phyloP scores from a whole-genome alignment of 2,888 invertebrate genomes.

The Orthosia gracilis region DNA sequence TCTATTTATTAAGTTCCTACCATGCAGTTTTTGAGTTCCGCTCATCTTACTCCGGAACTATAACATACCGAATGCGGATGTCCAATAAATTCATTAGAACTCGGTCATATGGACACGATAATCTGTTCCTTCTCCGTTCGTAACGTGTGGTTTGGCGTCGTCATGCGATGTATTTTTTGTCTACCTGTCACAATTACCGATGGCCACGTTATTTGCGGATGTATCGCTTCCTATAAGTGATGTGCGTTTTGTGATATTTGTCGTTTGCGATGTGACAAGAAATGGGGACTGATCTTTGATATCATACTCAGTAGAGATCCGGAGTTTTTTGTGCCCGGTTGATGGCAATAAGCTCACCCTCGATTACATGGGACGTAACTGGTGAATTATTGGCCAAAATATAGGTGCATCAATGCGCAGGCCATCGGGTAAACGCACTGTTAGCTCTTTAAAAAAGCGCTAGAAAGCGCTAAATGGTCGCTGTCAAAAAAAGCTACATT shows the following conservation, averaged over 20 bases:
- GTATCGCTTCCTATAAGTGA: slow-evolving; percentile 31
- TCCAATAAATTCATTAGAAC: slow-evolving; percentile 47
- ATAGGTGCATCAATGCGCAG: too few species aligned
- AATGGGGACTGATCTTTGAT: not conserved
- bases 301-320: too few species aligned
- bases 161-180: slow-evolving; percentile 54
- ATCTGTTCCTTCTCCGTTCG: slow-evolving; percentile 43
- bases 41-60: slow-evolving; percentile 18
- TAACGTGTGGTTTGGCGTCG: not conserved
- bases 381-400: too few species aligned
- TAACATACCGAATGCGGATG: slow-evolving; percentile 23
- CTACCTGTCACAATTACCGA: slow-evolving; percentile 45
- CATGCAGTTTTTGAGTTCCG: not conserved
- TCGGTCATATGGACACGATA: slow-evolving; percentile 31
- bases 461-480: too few species aligned
- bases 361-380: too few species aligned
- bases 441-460: too few species aligned
- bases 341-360: too few species aligned
- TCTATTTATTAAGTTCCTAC: not conserved
- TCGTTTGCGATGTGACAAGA: not conserved
- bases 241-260: slow-evolving; percentile 3
- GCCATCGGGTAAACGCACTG: too few species aligned
- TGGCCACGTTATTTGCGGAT: slow-evolving; percentile 44
- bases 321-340: too few species aligned
- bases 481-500: too few species aligned